Evolutionary conservation across 2,888 invertebrate species (phyloP).

Genomic region (Hemicrepidius hirtus): DNA sequence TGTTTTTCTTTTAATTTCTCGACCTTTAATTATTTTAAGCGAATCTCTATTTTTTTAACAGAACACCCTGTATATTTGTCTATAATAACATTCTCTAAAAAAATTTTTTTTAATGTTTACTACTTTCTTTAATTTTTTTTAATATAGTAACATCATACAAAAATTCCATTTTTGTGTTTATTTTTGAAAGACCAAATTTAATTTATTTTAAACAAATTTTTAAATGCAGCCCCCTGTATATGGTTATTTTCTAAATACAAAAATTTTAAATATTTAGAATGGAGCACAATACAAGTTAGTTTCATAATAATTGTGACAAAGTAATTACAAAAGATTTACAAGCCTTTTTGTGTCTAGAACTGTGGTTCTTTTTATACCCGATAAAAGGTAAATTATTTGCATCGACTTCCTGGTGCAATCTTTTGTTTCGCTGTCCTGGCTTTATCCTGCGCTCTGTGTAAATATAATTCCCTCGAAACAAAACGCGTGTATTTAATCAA

Average conservation of each 20-base stretch:
- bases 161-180: too few species aligned
- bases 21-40: too few species aligned
- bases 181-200: too few species aligned
- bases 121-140: too few species aligned
- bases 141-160: too few species aligned
- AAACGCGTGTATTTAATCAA: neutral
- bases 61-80: too few species aligned
- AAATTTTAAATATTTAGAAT: neutral
- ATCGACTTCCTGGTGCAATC: constrained; percentile 56
- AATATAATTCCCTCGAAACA: constrained; percentile 35
- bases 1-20: too few species aligned
- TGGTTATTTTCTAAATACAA: neutral
- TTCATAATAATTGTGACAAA: constrained; percentile 46
- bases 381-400: constrained; percentile 58
- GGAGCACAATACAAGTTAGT: constrained; percentile 36
- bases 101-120: too few species aligned
- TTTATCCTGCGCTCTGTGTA: constrained; percentile 36
- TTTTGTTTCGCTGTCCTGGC: constrained; percentile 46
- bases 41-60: too few species aligned
- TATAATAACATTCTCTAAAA: too few species aligned
- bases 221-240: too few species aligned
- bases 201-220: too few species aligned
- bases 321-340: constrained; percentile 53
- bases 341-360: constrained; percentile 45
- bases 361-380: constrained; percentile 51